Conservation (phyloP, 2,113 vertebrate species). For the Nycticryphes semicollaris region DNA sequence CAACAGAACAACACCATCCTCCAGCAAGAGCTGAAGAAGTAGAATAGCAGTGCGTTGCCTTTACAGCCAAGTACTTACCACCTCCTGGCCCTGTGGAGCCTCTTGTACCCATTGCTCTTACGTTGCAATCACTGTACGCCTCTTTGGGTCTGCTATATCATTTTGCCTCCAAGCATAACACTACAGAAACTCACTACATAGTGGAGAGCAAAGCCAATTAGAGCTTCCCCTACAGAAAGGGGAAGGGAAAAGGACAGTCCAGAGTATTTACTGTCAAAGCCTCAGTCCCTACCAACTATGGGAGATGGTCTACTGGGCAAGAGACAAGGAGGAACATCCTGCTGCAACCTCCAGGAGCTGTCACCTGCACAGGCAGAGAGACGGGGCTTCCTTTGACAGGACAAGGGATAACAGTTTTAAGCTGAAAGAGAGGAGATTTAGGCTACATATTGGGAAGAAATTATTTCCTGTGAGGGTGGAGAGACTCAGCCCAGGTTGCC, state of each 20-base stretch:
- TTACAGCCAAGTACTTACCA: neutral
- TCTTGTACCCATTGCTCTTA: neutral
- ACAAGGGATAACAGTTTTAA: neutral
- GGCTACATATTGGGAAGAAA: neutral
- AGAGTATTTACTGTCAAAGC: neutral
- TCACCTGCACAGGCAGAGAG: neutral
- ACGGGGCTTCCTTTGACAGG: neutral
- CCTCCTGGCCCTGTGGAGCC: neutral
- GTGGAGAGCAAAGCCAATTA: neutral
- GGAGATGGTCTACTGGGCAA: neutral
- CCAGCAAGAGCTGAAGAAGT: fast-evolving
- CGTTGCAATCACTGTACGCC: neutral
- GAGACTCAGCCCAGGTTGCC: neutral
- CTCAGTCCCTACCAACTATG: neutral
- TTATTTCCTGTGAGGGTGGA: neutral
- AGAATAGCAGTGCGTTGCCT: neutral
- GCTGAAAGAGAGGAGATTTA: neutral
- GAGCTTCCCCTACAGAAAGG: neutral
- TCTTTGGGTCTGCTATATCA: neutral
- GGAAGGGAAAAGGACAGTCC: neutral
- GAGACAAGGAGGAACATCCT: neutral
- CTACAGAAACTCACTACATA: neutral
- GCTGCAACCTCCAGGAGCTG: neutral
- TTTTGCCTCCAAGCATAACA: neutral
- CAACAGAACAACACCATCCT: neutral